These are phyloP conservation scores for Gerris buenoi DNA, from an alignment of 1,140 invertebrate species.

Conservation along the genomic window DNA sequence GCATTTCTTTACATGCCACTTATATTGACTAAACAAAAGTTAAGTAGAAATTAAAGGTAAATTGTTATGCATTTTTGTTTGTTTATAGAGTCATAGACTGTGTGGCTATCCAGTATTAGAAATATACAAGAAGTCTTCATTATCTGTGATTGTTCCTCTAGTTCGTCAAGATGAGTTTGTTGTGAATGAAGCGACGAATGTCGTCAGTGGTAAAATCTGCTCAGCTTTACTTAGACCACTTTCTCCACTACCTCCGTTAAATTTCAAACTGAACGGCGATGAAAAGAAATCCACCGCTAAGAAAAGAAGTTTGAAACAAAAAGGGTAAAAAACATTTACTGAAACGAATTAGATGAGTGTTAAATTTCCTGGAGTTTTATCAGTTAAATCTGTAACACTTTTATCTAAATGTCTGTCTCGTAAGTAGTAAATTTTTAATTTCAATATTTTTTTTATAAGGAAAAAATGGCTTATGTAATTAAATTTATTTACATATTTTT, in stretches of 20 bases:
- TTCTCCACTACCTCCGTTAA: not conserved
- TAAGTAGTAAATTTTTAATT: too few species aligned
- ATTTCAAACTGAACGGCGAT: not conserved
- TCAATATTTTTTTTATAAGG: too few species aligned
- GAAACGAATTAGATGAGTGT: too few species aligned
- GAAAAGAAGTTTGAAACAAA: not conserved
- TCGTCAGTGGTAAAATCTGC: constrained; percentile 6
- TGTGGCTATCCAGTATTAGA: constrained; percentile 15
- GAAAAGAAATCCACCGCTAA: not conserved
- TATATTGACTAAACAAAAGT: not conserved
- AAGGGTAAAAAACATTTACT: not conserved
- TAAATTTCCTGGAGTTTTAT: too few species aligned
- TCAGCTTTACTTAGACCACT: not conserved
- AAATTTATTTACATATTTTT: too few species aligned
- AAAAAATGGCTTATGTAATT: too few species aligned
- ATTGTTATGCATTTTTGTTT: too few species aligned
- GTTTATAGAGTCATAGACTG: constrained; percentile 10
- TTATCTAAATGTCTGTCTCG: too few species aligned
- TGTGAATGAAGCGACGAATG: constrained; percentile 10
- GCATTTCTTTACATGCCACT: not conserved
- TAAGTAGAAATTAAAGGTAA: not conserved
- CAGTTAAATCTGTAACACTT: too few species aligned
- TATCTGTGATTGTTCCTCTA: constrained; percentile 11
- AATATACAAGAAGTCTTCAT: constrained; percentile 4
- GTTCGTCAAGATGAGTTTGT: constrained; percentile 15